phyloP scores from a whole-genome alignment of 2,113 vertebrate species.

The Gadus macrocephalus region DNA sequence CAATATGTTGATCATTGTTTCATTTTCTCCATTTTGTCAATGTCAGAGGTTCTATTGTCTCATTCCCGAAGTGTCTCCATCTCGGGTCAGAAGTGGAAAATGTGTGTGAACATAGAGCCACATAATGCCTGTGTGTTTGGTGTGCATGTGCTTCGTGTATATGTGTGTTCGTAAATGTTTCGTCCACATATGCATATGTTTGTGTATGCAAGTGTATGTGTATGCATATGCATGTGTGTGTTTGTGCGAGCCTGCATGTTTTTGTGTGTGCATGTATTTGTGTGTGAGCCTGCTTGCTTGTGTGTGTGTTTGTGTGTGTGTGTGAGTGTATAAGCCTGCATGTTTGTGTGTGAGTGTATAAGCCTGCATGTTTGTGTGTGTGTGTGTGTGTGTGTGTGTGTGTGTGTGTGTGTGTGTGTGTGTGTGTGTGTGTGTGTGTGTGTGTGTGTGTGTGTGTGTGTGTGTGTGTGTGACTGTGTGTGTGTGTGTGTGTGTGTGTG shows the following conservation, averaged over 20 bases:
- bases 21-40: no score
- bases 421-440: conserved; percentile 8
- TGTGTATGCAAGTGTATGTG: neutral
- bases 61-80: no score
- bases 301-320: neutral
- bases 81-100: no score
- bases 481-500: conserved; percentile 2
- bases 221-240: neutral
- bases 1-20: no score
- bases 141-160: no score
- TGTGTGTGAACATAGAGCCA: no score
- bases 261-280: neutral
- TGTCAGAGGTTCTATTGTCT: no score
- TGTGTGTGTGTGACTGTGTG: neutral
- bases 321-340: neutral
- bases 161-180: no score
- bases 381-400: conserved; percentile 8
- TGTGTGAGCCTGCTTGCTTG: conserved; percentile 2
- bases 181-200: neutral
- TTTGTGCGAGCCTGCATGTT: neutral
- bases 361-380: neutral
- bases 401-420: neutral
- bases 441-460: neutral
- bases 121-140: no score
- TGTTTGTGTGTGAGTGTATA: conserved; percentile 3